A percentile compares a stretch with the other conserved stretches of the same genome.
Conservation (phyloP, 2,888 invertebrate genomes). For the Leptopilina syphax region DNA sequence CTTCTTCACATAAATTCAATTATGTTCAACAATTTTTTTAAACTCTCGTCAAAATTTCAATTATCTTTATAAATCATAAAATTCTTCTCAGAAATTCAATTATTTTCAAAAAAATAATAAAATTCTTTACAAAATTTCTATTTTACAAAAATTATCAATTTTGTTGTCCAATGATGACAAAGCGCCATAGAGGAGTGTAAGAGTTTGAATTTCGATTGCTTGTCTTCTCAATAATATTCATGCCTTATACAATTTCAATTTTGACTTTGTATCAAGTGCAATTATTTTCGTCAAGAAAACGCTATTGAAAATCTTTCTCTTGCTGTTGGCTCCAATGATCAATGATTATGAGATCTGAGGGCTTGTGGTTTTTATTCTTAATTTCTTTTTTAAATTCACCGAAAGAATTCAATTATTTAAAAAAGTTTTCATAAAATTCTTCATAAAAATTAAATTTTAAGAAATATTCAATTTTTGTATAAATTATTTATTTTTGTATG, state of each 20-base stretch:
- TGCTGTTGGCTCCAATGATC: slow-evolving; percentile 69
- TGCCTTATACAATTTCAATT: background rate
- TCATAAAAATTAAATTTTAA: too few species aligned
- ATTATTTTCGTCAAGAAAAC: background rate
- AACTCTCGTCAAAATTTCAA: too few species aligned
- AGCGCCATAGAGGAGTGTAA: slow-evolving; percentile 67
- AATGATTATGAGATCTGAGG: slow-evolving; percentile 75
- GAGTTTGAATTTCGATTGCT: slow-evolving; percentile 47
- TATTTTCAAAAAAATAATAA: too few species aligned
- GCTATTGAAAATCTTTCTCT: slow-evolving; percentile 46
- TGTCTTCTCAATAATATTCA: background rate
- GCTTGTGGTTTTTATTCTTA: slow-evolving; percentile 44
- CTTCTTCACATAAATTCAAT: too few species aligned
- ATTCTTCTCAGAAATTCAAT: too few species aligned
- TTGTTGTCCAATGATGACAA: slow-evolving; percentile 43
- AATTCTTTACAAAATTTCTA: background rate
- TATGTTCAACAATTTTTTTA: too few species aligned
- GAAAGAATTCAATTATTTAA: too few species aligned
- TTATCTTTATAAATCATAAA: too few species aligned
- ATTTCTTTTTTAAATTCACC: too few species aligned
- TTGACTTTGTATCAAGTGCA: background rate
- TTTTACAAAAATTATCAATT: background rate
- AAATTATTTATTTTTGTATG: too few species aligned
- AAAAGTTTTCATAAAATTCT: too few species aligned
- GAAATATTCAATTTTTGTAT: too few species aligned